phyloP scores from a whole-genome alignment of 2,888 invertebrate species.

The Camponotus fellah region DNA sequence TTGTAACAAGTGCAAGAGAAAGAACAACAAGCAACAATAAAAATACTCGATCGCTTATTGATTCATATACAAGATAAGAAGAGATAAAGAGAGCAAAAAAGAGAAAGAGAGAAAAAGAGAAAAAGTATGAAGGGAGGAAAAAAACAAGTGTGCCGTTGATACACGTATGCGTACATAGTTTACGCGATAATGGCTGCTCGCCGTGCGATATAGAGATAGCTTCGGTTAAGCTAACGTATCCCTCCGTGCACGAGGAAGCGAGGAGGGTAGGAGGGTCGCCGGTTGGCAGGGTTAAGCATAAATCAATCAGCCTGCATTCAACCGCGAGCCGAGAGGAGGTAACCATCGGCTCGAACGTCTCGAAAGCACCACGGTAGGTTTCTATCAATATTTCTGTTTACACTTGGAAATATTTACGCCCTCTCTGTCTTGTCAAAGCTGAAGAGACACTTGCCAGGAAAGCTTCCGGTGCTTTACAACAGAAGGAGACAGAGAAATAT shows the following conservation, averaged over 20 bases:
- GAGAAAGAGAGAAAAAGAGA: neutral
- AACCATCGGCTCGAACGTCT: constrained; percentile 47
- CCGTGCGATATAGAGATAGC: constrained; percentile 75
- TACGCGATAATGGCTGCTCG: constrained; percentile 76
- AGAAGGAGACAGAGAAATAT: neutral
- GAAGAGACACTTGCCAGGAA: neutral
- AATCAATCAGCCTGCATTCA: constrained; percentile 80
- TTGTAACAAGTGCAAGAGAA: neutral
- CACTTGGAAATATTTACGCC: constrained; percentile 72
- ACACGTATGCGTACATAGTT: constrained; percentile 72
- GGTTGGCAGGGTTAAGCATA: constrained; percentile 79
- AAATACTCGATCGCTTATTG: constrained; percentile 47
- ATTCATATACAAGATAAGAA: constrained; percentile 36
- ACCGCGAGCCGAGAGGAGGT: constrained; percentile 54
- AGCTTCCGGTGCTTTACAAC: neutral
- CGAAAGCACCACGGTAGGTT: constrained; percentile 67
- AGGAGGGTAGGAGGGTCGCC: constrained; percentile 74
- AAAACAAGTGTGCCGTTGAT: constrained; percentile 64
- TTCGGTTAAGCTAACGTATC: constrained; percentile 59
- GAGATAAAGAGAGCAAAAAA: constrained; percentile 36
- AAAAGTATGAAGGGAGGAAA: constrained; percentile 30
- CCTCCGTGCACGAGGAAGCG: constrained; percentile 36
- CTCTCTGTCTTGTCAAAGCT: neutral
- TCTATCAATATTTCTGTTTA: constrained; percentile 78
- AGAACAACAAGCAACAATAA: neutral